Base-by-base conservation (phyloP, 2,888 invertebrate species). In the Notodonta dromedarius region DNA sequence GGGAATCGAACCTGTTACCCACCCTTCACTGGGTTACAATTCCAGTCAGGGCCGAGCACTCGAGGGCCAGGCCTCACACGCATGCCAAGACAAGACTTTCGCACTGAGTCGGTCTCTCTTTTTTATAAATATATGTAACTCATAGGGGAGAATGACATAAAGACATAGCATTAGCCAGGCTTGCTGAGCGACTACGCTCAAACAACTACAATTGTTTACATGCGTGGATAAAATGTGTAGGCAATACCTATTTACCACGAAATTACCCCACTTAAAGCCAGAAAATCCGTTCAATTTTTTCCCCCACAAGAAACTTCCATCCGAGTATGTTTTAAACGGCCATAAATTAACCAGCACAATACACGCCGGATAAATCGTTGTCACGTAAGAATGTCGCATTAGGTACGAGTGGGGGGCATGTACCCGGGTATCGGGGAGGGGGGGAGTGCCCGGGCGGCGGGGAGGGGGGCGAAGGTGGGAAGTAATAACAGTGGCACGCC, bases 351-450 rank as follows among this genome's bases (percentile, higher is more conserved):
- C 74, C 80, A 77, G 84, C 83, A 92, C 92, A 92, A 92, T 92
- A 91, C 90, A 91, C 81, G 86, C 76, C 74, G 90, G 90, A 93
- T 93, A 92, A 91, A 93, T 92, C 90, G 92, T 87, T 91, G 91
- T 91, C 91, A 92, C 92, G 89, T 91, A 91, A 92, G 91, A 93
- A 92, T 92, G 90, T 88, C 89, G 88, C 86, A 88, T 89, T 89
- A 89, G 87, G 84, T 80, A 75, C 76, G 77, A 71, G 70, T 64
- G 77, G 74, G 75, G 73, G 67, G 42, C 5, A 39, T 35, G 53
- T 53, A 53, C 55, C 63, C 61, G 58, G 60, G 63, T 61, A 44
- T 52, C 65, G 59, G 57, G 57, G 56, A 14, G 56, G 53, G 58
- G 57, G 69, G 58, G 63, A 63, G 61, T 59, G 59, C 59, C 50